Base-by-base conservation (phyloP, 1,140 invertebrate species). In the Myzus persicae region DNA sequence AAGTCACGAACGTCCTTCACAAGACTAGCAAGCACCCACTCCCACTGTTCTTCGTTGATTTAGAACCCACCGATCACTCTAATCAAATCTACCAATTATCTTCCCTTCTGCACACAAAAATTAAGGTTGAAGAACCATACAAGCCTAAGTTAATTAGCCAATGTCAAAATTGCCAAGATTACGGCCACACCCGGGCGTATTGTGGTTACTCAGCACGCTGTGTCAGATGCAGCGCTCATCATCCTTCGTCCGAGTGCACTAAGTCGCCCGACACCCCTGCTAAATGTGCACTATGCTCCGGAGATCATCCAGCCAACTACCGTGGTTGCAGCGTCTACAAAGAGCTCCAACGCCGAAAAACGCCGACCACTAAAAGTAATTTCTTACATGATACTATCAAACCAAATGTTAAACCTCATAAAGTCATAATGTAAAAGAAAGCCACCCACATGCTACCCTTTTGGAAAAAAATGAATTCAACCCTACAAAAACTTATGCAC, bases 61-160 rank as follows among this genome's bases (percentile, higher is more conserved):
- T 95, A 40, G 94, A 94, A 93, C 94, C 94, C n/a, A 90, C 91
- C 11, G 94, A 94, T 18, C 95, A 95, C 18, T 95, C 95, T 87
- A 94, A 94, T 93, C 94, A 95, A 22, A 95, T 95, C 3, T 95
- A 94, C n/a, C 67, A 81, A 81, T 81, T 81, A 81, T n/a, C n/a
- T 36, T 81, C n/a, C 31, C n/a, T 81, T 81, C n/a, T 81, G 67
- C 36, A 67, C 31, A 67, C 22, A 31, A 67, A 67, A 67, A 67
- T 67, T 1, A 67, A 26, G 8, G 59, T 67, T 81, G 67, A 81
- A n/a, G 31, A 81, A 81, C n/a, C 67, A 36, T n/a, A 81, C 31
- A 81, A 36, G 36, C 31, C 67, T 36, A 36, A n/a, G 36, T 18
- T n/a, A 81, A 81, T 81, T 18, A 36, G 14, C 4, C 67, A 81